A percentile compares a stretch with the other conserved stretches of the same genome.
These are phyloP conservation scores for Rhogogaster chlorosoma DNA, from an alignment of 2,888 invertebrate species.

Conservation along the genomic window DNA sequence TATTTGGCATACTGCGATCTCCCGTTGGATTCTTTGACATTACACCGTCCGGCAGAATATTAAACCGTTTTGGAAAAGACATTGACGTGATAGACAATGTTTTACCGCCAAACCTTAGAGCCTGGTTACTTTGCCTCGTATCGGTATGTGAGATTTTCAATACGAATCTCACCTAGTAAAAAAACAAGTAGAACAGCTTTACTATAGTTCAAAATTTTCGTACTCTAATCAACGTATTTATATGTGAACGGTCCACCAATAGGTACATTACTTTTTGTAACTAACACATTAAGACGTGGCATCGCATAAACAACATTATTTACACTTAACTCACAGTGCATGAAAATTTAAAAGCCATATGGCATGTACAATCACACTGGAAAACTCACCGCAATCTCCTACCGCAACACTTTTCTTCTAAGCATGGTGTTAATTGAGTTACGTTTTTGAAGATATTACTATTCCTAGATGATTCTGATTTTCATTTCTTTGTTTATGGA, in stretches of 20 bases:
- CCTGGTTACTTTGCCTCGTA: constrained; percentile 80
- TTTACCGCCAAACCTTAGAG: constrained; percentile 86
- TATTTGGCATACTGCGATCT: constrained; percentile 84
- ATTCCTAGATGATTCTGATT: background rate
- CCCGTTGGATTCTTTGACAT: constrained; percentile 89
- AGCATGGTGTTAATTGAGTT: constrained; percentile 16
- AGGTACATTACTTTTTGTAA: constrained; percentile 45
- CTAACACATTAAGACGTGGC: constrained; percentile 7
- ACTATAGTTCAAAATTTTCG: constrained; percentile 30
- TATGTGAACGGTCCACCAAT: constrained; percentile 66
- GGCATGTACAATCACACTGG: constrained; percentile 36
- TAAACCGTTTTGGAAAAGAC: constrained; percentile 89
- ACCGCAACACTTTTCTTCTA: constrained; percentile 61
- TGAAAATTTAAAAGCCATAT: background rate
- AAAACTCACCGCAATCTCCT: constrained; percentile 13
- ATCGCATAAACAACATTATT: background rate
- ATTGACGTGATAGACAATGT: constrained; percentile 86
- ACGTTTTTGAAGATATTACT: background rate
- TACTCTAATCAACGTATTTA: constrained; percentile 34
- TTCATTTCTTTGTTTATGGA: background rate
- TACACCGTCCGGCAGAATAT: constrained; percentile 88
- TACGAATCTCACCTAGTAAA: constrained; percentile 56
- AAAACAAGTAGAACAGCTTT: constrained; percentile 43
- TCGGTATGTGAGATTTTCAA: constrained; percentile 72
- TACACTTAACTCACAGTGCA: background rate